Evolutionary conservation across 2,113 vertebrate species (phyloP).

Genomic region (Sardina pilchardus): DNA sequence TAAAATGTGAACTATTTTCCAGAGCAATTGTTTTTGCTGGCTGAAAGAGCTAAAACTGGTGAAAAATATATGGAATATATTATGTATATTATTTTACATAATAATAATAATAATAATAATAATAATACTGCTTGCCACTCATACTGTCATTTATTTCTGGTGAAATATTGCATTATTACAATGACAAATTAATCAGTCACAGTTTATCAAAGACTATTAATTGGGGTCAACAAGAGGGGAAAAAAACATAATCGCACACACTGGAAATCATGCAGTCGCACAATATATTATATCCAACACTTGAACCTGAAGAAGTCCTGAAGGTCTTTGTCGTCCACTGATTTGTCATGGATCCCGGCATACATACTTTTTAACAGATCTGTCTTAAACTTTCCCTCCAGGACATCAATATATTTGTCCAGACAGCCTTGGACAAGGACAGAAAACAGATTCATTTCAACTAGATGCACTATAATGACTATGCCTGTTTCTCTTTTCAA

Average conservation of each 20-base stretch:
- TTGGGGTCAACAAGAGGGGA: neutral
- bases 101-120: neutral
- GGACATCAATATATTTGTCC: constrained; percentile 64
- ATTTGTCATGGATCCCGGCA: constrained; percentile 58
- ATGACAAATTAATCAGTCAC: neutral
- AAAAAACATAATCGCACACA: neutral
- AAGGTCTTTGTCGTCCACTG: constrained; percentile 66
- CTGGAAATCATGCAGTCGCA: neutral
- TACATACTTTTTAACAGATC: constrained; percentile 64
- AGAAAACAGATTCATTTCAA: constrained; percentile 23
- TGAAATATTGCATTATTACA: neutral
- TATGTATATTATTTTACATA: neutral
- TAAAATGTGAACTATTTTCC: neutral
- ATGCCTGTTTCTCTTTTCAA: neutral
- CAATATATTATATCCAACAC: constrained; percentile 63
- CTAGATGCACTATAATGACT: neutral
- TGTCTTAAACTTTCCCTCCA: constrained; percentile 65
- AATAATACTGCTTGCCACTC: neutral
- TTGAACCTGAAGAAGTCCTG: constrained; percentile 70
- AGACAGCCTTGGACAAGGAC: constrained; percentile 58
- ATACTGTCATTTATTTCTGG: neutral
- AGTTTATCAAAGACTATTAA: neutral
- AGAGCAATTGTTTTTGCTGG: neutral
- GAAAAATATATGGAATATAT: neutral
- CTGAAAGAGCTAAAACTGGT: constrained; percentile 1